phyloP scores from a whole-genome alignment of 1,140 invertebrate species.

The Neodiprion fabricii region DNA sequence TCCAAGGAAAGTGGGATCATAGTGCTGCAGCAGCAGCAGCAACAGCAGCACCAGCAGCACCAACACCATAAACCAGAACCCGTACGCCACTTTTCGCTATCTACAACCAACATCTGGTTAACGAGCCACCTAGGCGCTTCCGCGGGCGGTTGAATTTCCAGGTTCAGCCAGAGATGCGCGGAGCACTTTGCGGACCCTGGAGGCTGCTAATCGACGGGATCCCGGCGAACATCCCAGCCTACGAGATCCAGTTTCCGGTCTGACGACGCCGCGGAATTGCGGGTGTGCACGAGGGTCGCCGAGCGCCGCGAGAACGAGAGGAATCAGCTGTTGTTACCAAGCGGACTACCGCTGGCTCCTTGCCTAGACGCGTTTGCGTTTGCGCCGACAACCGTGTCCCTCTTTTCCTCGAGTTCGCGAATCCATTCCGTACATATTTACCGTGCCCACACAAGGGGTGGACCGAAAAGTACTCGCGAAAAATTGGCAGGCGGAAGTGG shows the following conservation, averaged over 20 bases:
- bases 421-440: no score
- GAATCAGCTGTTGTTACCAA: slow-evolving; percentile 1
- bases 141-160: neutral
- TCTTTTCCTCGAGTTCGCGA: neutral
- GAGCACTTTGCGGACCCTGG: neutral
- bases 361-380: neutral
- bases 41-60: no score
- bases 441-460: no score
- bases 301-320: neutral
- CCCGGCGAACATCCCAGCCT: neutral
- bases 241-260: slow-evolving; percentile 4
- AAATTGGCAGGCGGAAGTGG: no score
- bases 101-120: neutral
- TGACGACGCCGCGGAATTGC: neutral
- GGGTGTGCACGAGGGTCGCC: neutral
- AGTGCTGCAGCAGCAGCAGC: no score
- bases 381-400: no score
- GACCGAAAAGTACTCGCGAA: no score
- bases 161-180: neutral
- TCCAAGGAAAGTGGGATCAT: no score
- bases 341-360: neutral
- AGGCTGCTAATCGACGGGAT: neutral
- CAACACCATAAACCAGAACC: no score
- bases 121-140: neutral
- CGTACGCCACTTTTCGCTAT: neutral